Base-by-base conservation (phyloP, 2,797 vertebrate species). In the Iguana delicatissima region DNA sequence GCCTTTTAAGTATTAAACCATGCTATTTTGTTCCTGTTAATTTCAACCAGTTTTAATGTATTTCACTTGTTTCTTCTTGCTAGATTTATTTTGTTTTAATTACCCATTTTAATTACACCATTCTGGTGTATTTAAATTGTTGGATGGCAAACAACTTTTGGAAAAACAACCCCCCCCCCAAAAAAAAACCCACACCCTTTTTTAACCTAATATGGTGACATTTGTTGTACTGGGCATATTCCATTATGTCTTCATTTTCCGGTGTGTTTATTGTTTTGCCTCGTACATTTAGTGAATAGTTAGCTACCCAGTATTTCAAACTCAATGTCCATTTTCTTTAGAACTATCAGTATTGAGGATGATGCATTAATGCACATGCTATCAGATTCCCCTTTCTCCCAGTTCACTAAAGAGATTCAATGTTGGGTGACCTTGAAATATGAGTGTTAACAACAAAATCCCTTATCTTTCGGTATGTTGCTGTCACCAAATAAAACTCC, bases 341-440 rank as follows among this genome's bases (percentile, higher is more conserved):
- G 9, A 64, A 35, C 72, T 91, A 67, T 89, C 88, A 93, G 91
- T 96, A 93, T 69, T 90, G 94, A 72, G 87, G 90, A 93, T 91
- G 90, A 93, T 94, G 86, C 85, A 92, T 93, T 94, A 95, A 84
- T 50, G 73, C 87, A 72, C 55, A 80, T 59, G 52, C 52, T 95
- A 89, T 94, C 86, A 91, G 92, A 85, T 88, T 92, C 87, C 88
- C 42, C 77, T 13, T 3, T 24, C 46, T 12, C 77, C 9, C 3
- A 93, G 24, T 93, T 96, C 89, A 88, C 88, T 90, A 93, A 93
- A 59, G 88, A 94, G 91, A 95, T 93, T 90, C 69, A 96, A 91
- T 80, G 86, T 85, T 93, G 88, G 76, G 90, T 95, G 96, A 97
- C 96, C 97, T 96, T 96, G 96, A 97, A 97, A 97, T 96, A 93